Percentiles rank a stretch among this genome's conserved stretches.
Evolutionary conservation across 2,888 invertebrate species (phyloP).

Genomic region (Ennomos fuscantarius): DNA sequence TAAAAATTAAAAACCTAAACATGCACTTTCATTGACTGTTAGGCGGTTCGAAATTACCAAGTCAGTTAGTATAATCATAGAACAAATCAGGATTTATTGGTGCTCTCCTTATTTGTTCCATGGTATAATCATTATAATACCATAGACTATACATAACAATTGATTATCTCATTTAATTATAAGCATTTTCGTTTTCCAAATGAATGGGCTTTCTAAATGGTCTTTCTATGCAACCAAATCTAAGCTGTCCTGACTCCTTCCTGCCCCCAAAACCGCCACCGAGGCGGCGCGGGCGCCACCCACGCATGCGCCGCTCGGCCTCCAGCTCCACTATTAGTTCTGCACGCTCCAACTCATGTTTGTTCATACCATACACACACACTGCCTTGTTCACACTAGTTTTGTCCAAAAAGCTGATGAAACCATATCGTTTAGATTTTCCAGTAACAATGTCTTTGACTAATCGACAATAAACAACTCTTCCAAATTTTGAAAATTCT

Average conservation of each 20-base stretch:
- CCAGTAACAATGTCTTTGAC: slow-evolving; percentile 94
- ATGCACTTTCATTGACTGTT: too few relatives aligned
- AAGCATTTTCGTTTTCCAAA: slow-evolving; percentile 18
- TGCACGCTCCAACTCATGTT: slow-evolving; percentile 86
- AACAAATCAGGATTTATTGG: too few relatives aligned
- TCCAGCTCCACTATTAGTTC: slow-evolving; percentile 90
- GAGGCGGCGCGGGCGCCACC: slow-evolving; percentile 93
- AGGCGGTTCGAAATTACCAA: too few relatives aligned
- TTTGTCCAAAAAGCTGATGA: slow-evolving; percentile 90
- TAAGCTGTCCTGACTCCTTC: slow-evolving; percentile 93
- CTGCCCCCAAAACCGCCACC: slow-evolving; percentile 95
- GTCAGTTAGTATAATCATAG: too few relatives aligned
- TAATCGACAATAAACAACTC: slow-evolving; percentile 86
- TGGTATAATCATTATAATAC: too few relatives aligned
- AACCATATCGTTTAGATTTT: slow-evolving; percentile 92
- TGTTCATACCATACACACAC: slow-evolving; percentile 84
- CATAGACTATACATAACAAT: too few relatives aligned
- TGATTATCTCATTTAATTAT: slow-evolving; percentile 12
- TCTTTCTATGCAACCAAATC: slow-evolving; percentile 93
- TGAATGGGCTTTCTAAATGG: slow-evolving; percentile 89
- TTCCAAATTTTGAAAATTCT: slow-evolving; percentile 87
- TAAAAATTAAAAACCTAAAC: too few relatives aligned
- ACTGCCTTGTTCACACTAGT: slow-evolving; percentile 87
- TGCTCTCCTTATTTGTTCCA: too few relatives aligned
- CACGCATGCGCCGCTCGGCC: slow-evolving; percentile 88